A percentile compares a stretch with the other conserved stretches of the same genome.
Conservation (phyloP, 2,888 invertebrate genomes). For the Apomyelois bistriatella region DNA sequence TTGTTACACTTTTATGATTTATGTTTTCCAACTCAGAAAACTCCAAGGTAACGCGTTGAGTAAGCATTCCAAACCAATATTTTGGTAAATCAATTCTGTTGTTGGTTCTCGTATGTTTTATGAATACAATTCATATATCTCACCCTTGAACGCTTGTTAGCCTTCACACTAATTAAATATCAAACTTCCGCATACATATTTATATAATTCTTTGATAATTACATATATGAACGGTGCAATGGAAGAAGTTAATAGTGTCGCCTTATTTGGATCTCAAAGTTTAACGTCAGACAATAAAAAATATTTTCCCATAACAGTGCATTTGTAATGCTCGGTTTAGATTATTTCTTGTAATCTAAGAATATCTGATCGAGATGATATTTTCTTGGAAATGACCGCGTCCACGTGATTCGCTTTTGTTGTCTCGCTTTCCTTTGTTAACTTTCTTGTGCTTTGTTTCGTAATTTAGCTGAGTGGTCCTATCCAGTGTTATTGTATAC, state of each 20-base stretch:
- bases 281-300: conserved; percentile 30
- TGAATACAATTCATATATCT: conserved; percentile 44
- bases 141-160: conserved; percentile 53
- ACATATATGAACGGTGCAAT: conserved; percentile 27
- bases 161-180: conserved; percentile 48
- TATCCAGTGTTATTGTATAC: conserved; percentile 45
- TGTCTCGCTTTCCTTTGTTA: conserved; percentile 60
- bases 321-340: conserved; percentile 11
- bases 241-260: conserved; percentile 33
- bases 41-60: conserved; percentile 57
- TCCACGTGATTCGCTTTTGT: conserved; percentile 48
- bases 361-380: conserved; percentile 26
- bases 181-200: conserved; percentile 43
- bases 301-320: conserved; percentile 24
- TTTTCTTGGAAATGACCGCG: conserved; percentile 30
- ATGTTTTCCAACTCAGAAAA: conserved; percentile 44
- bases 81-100: conserved; percentile 15
- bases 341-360: conserved; percentile 17
- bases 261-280: conserved; percentile 29
- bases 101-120: conserved; percentile 30
- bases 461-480: conserved; percentile 58
- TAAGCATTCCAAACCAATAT: conserved; percentile 30
- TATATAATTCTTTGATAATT: conserved; percentile 16
- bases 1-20: conserved; percentile 69
- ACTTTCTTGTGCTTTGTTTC: conserved; percentile 71